Evolutionary conservation across 2,888 invertebrate species (phyloP), one percentile per base, ranked within the genome.

Genomic region (Monoplex corrugatus): DNA sequence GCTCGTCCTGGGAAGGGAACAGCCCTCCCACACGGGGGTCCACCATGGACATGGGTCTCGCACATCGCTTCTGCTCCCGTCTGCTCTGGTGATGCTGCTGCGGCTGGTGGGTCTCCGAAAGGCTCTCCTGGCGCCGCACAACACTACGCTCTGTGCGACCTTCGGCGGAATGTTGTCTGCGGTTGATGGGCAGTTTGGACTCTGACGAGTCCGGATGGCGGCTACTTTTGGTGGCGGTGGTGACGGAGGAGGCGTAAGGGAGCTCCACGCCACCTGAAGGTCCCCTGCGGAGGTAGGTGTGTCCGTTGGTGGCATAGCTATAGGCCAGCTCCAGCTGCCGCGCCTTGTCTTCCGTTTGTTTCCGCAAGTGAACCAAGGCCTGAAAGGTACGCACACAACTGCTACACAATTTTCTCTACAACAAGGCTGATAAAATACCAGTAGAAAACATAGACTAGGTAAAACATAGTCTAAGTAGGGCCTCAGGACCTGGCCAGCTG

Each of bases 321-420:
- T 44, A 44, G 88, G 88, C 88, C 32, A 88, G 88, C 43, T 88
- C 88, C 82, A 88, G 45, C 72, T 88, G 88, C 40, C 88, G 82
- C 23, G 88, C 88, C 45, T 68, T 88, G 88, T 88, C 88, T 68
- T 88, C 88, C 43, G 88, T 88, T 72, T 88, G 88, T 28, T 72
- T 87, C 45, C 68, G 32, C 38, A 87, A n/a, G 87, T 87, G 87
- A 35, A 75, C 75, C 72, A 87, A n/a, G 38, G 68, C 45, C 72
- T 86, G 86, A 19, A 16, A 13, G 28, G 32, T 16, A 84, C n/a
- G 28, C 50, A 43, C 82, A 45, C 82, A 43, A n/a, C n/a, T n/a
- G n/a, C n/a, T n/a, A n/a, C n/a, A n/a, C n/a, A n/a, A n/a, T n/a
- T n/a, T n/a, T n/a, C n/a, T n/a, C n/a, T n/a, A n/a, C n/a, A n/a